Evolutionary conservation across 2,797 vertebrate genomes (phyloP), one percentile per base, ranked within the genome.

Genomic region (Siniperca obscura): DNA sequence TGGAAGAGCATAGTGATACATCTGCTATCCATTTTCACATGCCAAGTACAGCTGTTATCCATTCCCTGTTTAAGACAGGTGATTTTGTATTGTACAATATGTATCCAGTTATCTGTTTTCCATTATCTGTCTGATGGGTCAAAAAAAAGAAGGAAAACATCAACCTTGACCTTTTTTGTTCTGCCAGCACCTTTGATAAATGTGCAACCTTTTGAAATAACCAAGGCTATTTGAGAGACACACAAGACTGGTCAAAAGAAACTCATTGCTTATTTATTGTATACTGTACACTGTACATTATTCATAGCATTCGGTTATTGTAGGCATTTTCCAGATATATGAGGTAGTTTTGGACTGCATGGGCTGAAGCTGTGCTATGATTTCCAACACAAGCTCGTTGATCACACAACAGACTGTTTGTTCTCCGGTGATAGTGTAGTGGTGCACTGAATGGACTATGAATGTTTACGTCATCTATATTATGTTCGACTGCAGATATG

Each of bases 221-320:
- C 72, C 38, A 72, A 57, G 44, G 81, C 59, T 68, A 42, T 65
- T 68, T 87, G 78, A 87, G 59, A 88, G 76, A 70, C 76, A 64
- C 78, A 81, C 61, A 25, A 57, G 62, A 78, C 62, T 53, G 42
- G 55, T 81, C 27, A 81, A 85, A 88, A 80, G 34, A 75, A 84
- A 67, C n/a, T 64, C 81, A 82, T 87, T 88, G 69, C 48, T 86
- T 89, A 90, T 92, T 91, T 87, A 90, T 87, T 87, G 59, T 77
- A 65, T 74, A 74, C 68, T 70, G 59, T 85, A 78, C 67, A 48
- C 27, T 71, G 74, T 90, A 75, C 81, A 88, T 91, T 89, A 89
- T 91, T 93, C 83, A 90, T 85, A 66, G 53, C 19, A 70, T 75
- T 79, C 61, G 56, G 74, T 82, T 88, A 78, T 82, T 86, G 77